phyloP scores from a whole-genome alignment of 2,888 invertebrate genomes.

The Andrena minutula region DNA sequence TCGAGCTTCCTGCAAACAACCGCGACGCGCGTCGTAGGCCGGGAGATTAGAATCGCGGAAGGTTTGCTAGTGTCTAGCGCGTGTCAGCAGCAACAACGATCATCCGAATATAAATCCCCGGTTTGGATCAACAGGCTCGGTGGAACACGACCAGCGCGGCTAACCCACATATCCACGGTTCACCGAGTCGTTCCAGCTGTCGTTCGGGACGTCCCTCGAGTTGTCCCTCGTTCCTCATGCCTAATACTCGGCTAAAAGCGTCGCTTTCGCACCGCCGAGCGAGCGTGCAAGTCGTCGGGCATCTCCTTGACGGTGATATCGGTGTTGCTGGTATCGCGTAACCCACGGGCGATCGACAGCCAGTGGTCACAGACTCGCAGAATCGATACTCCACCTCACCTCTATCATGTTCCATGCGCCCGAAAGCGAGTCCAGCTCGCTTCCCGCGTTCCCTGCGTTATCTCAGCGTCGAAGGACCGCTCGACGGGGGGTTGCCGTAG shows the following conservation, averaged over 20 bases:
- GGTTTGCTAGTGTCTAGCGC: constrained; percentile 23
- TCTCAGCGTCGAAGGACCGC: constrained; percentile 59
- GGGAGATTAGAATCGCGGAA: constrained; percentile 15
- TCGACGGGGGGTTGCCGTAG: neutral
- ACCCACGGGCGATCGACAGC: constrained; percentile 41
- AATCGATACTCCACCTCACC: constrained; percentile 77
- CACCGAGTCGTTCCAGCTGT: constrained; percentile 25
- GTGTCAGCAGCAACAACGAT: constrained; percentile 25
- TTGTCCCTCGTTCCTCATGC: constrained; percentile 1
- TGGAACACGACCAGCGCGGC: constrained; percentile 12
- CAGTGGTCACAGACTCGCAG: constrained; percentile 7
- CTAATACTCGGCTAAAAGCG: constrained; percentile 20
- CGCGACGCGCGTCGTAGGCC: neutral
- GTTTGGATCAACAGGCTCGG: constrained; percentile 52
- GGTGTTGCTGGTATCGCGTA: no score
- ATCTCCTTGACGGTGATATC: neutral
- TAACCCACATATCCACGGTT: constrained; percentile 31
- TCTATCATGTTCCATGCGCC: constrained; percentile 85
- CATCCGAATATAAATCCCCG: constrained; percentile 50
- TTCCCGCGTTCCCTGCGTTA: constrained; percentile 69
- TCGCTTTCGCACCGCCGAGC: constrained; percentile 22
- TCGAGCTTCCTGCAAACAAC: neutral
- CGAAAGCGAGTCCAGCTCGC: constrained; percentile 84
- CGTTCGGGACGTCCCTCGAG: neutral
- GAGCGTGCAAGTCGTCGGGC: neutral